Percentiles rank a stretch among this genome's conserved stretches.
phyloP scores from a whole-genome alignment of 2,797 vertebrate species.

The Sebastes hubbsi region DNA sequence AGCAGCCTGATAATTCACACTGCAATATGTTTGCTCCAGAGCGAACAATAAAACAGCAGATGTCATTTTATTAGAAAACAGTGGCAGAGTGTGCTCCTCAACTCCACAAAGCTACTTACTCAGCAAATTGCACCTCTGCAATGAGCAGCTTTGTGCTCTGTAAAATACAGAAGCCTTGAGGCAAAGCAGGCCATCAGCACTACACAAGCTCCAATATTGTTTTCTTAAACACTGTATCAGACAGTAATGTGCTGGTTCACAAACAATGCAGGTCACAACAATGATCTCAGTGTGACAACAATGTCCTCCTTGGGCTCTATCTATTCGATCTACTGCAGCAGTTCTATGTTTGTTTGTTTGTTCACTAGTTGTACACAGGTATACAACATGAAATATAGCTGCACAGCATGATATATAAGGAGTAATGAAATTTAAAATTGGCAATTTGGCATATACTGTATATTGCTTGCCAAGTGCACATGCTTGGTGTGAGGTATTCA shows the following conservation, averaged over 20 bases:
- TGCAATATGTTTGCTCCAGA: constrained; percentile 2
- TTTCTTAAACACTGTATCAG: background rate
- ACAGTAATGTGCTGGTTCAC: background rate
- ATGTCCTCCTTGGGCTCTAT: background rate
- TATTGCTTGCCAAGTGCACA: background rate
- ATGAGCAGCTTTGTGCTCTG: constrained; percentile 23
- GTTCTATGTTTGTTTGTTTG: constrained; percentile 2
- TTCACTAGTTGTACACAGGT: background rate
- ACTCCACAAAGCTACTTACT: constrained; percentile 44
- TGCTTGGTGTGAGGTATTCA: background rate
- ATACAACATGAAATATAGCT: background rate
- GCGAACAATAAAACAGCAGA: constrained; percentile 46
- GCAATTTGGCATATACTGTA: background rate
- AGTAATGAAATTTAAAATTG: background rate
- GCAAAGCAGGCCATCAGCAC: constrained; percentile 26
- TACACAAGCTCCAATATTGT: background rate
- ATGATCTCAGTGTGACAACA: constrained; percentile 12
- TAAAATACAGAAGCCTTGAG: constrained; percentile 35
- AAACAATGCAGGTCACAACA: constrained; percentile 3
- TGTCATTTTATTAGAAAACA: constrained; percentile 52
- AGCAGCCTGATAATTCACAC: constrained; percentile 1
- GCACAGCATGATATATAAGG: background rate
- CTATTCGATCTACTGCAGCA: background rate
- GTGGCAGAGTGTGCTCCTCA: constrained; percentile 35
- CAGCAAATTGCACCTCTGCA: constrained; percentile 56